Evolutionary conservation across 1,140 invertebrate species (phyloP).

Genomic region (Bombus waltoni): DNA sequence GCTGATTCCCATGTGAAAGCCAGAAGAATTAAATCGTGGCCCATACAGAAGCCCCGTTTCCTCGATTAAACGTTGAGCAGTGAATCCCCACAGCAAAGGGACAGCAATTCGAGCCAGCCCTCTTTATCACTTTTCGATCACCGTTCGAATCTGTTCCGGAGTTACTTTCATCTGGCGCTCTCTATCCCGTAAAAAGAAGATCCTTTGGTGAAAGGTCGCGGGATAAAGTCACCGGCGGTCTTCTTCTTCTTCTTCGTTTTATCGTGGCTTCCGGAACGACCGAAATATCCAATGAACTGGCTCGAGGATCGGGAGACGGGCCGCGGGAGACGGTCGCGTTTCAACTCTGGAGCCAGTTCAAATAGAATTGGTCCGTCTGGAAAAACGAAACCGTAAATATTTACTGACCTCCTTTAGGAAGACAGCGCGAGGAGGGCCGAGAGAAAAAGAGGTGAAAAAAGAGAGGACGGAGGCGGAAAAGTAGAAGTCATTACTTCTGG

Average conservation of each 20-base stretch:
- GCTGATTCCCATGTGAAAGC: too few species aligned
- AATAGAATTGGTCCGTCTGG: slow-evolving; percentile 31
- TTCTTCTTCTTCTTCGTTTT: slow-evolving; percentile 13
- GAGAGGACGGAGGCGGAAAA: not conserved
- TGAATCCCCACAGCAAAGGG: not conserved
- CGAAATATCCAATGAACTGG: slow-evolving; percentile 15
- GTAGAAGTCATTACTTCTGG: not conserved
- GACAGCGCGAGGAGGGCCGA: not conserved
- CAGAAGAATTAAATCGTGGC: not conserved
- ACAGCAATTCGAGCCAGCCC: not conserved
- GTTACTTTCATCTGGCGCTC: not conserved
- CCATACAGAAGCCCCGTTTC: too few species aligned
- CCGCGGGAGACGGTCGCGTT: not conserved
- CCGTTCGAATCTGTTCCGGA: slow-evolving; percentile 13
- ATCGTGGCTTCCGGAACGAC: slow-evolving; percentile 7
- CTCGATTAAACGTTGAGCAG: slow-evolving; percentile 7
- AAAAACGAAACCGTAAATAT: slow-evolving; percentile 51
- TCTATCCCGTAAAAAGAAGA: not conserved
- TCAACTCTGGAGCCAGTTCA: slow-evolving; percentile 25
- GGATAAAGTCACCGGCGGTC: not conserved
- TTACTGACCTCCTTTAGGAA: slow-evolving; percentile 37
- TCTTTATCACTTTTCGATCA: slow-evolving; percentile 22
- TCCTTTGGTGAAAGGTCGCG: not conserved
- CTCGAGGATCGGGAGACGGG: not conserved
- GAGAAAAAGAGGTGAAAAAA: too few species aligned